Evolutionary conservation across 1,140 invertebrate species (phyloP), one percentile per base, ranked within the genome.

Genomic region (Heliothis virescens): DNA sequence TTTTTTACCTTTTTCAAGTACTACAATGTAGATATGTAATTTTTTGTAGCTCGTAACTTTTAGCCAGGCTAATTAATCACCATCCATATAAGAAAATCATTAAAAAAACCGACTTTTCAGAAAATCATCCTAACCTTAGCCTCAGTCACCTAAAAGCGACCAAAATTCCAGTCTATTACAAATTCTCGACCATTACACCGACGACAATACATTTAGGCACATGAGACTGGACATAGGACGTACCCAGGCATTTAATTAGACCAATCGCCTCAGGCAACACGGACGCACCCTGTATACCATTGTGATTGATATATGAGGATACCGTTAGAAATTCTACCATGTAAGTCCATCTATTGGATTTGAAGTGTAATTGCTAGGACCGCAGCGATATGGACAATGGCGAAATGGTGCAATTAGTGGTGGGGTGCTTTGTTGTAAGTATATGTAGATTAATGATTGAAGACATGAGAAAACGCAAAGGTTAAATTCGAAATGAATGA

Each of bases 181-280:
- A 62, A 62, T 63, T 41, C 29, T 47, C 48, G 21, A 53, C 18
- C 52, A 53, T 71, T 53, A 71, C 48, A 71, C 47, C 13, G 16
- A 71, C 5, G 15, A 21, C 13, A 71, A 53, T 52, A 29, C 48
- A 53, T 71, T 76, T 76, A 75, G 21, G 18, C 48, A 50, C 48
- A 76, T 3, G 13, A 15, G 59, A 63, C 60, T 12, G 60, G 67
- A n/a, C 67, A 74, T 16, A 52, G 73, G 48, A 18, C n/a, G 47
- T 48, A 76, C 21, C 53, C 16, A 69, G 74, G 74, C 79, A 76
- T 81, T 81, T 81, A 81, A 81, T 81, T 77, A 81, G 65, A 60
- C 79, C 74, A 63, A 81, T 81, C 55, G 74, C 79, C 73, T 60
- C 13, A 69, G 57, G 79, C 73, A 21, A 71, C 53, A 47, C 48